Evolutionary conservation across 2,113 vertebrate species (phyloP).

Genomic region (Carollia perspicillata): DNA sequence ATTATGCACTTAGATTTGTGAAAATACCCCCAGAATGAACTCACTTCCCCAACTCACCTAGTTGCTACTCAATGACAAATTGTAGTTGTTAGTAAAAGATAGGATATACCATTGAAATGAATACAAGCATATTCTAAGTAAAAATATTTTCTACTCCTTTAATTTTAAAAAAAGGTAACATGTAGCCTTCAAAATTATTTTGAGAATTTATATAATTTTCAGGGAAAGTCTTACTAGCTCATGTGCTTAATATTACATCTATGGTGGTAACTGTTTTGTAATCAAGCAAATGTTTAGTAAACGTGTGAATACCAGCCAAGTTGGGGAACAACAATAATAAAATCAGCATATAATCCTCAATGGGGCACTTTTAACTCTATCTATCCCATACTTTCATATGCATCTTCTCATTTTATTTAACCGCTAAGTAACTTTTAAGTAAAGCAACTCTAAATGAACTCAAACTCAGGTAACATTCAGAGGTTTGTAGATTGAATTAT

Average conservation of each 20-base stretch:
- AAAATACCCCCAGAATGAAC: not conserved
- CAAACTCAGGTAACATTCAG: not conserved
- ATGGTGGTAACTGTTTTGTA: not conserved
- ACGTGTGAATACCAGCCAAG: not conserved
- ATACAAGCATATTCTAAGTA: not conserved
- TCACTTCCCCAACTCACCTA: not conserved
- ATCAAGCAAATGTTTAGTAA: constrained; percentile 2
- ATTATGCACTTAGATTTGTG: not conserved
- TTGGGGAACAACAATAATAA: not conserved
- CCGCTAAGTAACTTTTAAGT: not conserved
- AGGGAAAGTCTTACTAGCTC: not conserved
- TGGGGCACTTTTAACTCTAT: not conserved
- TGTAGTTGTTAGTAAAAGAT: not conserved
- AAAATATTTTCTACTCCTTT: not conserved
- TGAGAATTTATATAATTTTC: constrained; percentile 1
- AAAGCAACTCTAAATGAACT: not conserved
- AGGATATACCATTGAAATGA: not conserved
- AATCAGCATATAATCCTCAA: not conserved
- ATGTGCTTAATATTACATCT: not conserved
- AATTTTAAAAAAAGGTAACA: not conserved
- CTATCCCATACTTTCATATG: not conserved
- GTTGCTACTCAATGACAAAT: not conserved
- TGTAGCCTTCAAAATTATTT: constrained; percentile 16
- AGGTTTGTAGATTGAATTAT: not conserved
- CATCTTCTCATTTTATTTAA: not conserved